Evolutionary conservation across 2,113 vertebrate genomes (phyloP).

Genomic region (Bambusicola thoracicus): DNA sequence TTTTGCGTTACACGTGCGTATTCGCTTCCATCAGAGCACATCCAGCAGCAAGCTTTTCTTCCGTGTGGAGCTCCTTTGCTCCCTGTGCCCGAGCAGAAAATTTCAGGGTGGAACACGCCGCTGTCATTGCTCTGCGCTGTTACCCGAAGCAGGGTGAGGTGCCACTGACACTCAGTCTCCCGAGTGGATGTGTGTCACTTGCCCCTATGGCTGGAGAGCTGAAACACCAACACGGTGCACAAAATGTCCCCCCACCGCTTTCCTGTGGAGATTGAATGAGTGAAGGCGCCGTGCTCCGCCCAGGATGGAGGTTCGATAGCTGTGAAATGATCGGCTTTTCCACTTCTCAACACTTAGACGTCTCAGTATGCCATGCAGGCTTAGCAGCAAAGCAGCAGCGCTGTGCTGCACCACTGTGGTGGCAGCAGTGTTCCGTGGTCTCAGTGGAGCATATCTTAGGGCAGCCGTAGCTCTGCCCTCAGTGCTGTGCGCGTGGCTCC

Average conservation of each 20-base stretch:
- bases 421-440: no score
- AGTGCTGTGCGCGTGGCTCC: background rate
- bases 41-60: background rate
- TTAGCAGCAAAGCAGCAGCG: background rate
- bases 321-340: accelerated
- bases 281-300: background rate
- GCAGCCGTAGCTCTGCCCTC: background rate
- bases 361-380: background rate
- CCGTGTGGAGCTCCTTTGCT: background rate
- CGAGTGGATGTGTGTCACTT: background rate
- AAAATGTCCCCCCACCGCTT: background rate
- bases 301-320: background rate
- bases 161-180: background rate
- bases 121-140: background rate
- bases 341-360: background rate
- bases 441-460: background rate
- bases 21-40: background rate
- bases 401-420: no score
- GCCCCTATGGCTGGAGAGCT: background rate
- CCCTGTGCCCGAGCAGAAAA: background rate
- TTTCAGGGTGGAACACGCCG: background rate
- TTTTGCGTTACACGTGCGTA: background rate
- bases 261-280: background rate
- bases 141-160: background rate
- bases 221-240: accelerated